phyloP scores from a whole-genome alignment of 2,797 vertebrate species.

The Huso huso region DNA sequence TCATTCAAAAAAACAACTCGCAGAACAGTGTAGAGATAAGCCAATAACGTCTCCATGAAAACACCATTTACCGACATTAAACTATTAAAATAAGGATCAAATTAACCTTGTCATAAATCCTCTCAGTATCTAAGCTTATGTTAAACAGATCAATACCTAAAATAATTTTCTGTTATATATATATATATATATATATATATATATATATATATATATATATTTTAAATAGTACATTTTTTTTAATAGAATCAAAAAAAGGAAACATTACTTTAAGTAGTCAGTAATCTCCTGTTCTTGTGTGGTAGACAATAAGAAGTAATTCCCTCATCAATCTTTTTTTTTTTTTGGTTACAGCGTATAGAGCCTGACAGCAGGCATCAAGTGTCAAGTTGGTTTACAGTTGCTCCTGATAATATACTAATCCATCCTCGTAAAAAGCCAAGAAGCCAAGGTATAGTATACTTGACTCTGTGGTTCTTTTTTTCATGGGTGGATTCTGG shows the following conservation, averaged over 20 bases:
- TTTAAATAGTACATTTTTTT: too few species aligned
- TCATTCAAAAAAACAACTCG: slow-evolving; percentile 2
- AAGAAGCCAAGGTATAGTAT: not conserved
- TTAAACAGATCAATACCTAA: too few species aligned
- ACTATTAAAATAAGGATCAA: slow-evolving; percentile 6
- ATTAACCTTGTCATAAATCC: too few species aligned
- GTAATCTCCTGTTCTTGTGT: slow-evolving; percentile 53
- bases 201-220: too few species aligned
- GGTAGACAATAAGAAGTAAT: slow-evolving; percentile 62
- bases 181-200: too few species aligned
- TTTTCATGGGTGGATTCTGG: too few species aligned
- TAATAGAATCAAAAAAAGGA: too few species aligned
- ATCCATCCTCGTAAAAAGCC: not conserved
- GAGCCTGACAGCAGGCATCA: slow-evolving; percentile 44
- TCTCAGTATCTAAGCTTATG: too few species aligned
- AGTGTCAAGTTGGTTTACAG: slow-evolving; percentile 43
- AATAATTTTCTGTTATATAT: too few species aligned
- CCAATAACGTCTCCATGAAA: slow-evolving; percentile 13
- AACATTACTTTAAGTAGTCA: slow-evolving; percentile 39
- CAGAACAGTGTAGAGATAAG: slow-evolving; percentile 5
- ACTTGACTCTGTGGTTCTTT: too few species aligned
- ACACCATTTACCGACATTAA: slow-evolving; percentile 12
- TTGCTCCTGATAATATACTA: slow-evolving; percentile 40
- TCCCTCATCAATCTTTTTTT: slow-evolving; percentile 49
- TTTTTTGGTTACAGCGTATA: slow-evolving; percentile 34